Conservation (phyloP, 2,888 invertebrate species). For the Byasa hedistus region DNA sequence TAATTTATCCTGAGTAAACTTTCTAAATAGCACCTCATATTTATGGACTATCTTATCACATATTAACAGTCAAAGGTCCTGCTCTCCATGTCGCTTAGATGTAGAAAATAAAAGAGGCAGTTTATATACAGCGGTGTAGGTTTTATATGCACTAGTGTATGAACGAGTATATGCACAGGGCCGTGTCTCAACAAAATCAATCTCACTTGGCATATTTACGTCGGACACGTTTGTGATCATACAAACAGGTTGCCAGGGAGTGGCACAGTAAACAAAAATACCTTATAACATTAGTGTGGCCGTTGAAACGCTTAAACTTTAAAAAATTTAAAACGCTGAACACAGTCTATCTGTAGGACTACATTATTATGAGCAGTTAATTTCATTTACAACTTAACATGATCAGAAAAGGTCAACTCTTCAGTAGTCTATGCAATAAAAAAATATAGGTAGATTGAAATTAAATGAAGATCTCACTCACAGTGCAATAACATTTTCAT, state of each 20-base stretch:
- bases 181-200: slow-evolving; percentile 22
- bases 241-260: slow-evolving; percentile 25
- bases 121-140: neutral
- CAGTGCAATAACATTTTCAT: slow-evolving; percentile 19
- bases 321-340: no score
- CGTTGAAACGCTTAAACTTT: no score
- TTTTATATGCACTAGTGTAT: neutral
- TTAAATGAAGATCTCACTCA: neutral
- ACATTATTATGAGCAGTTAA: no score
- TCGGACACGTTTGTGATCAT: slow-evolving; percentile 17
- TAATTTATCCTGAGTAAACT: no score
- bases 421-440: neutral
- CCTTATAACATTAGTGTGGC: neutral
- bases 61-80: no score
- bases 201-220: slow-evolving; percentile 23
- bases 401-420: neutral
- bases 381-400: no score
- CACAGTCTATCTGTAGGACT: no score
- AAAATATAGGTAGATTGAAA: neutral
- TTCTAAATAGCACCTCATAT: no score
- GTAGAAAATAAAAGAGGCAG: slow-evolving; percentile 7
- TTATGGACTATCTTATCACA: no score
- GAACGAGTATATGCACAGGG: slow-evolving; percentile 5
- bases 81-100: no score
- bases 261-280: slow-evolving; percentile 1